Evolutionary conservation across 2,888 invertebrate genomes (phyloP), one percentile per base, ranked within the genome.

Genomic region (Cartodere bifasciata): DNA sequence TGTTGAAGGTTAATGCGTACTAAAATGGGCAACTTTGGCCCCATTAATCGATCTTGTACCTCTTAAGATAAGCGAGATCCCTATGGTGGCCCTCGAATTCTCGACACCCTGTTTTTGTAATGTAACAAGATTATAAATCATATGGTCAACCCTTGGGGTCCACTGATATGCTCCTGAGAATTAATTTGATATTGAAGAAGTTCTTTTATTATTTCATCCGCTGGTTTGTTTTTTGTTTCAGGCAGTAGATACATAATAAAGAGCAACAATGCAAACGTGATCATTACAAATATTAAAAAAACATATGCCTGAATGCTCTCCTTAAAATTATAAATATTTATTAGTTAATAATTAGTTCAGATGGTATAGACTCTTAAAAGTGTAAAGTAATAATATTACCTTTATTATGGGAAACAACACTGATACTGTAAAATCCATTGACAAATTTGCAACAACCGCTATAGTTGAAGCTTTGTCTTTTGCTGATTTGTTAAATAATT

Each of bases 171-270:
- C n/a, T n/a, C n/a, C n/a, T n/a, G n/a, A n/a, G n/a, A n/a, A n/a
- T n/a, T n/a, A n/a, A n/a, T n/a, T n/a, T n/a, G n/a, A n/a, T n/a
- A n/a, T n/a, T n/a, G n/a, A n/a, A n/a, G n/a, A n/a, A n/a, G n/a
- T n/a, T n/a, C n/a, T n/a, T n/a, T n/a, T n/a, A 29, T 28, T 28
- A 33, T 28, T 28, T 33, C 32, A 22, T 21, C 20, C 3, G 29
- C 25, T n/a, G 32, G 20, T 24, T 33, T 28, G 11, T 33, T 24
- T 7, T 13, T 24, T n/a, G 32, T 33, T 29, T 33, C 32, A 13
- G 32, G 32, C 11, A 33, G 23, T 20, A 28, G 29, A 17, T 28
- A 28, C 17, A 16, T 4, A 3, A 33, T 27, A 9, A 33, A 14
- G 5, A 23, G n/a, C 12, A 33, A 23, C 12, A 33, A 28, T 7